These are phyloP conservation scores for Luffia ferchaultella DNA, from an alignment of 2,888 invertebrate genomes.

Conservation along the genomic window DNA sequence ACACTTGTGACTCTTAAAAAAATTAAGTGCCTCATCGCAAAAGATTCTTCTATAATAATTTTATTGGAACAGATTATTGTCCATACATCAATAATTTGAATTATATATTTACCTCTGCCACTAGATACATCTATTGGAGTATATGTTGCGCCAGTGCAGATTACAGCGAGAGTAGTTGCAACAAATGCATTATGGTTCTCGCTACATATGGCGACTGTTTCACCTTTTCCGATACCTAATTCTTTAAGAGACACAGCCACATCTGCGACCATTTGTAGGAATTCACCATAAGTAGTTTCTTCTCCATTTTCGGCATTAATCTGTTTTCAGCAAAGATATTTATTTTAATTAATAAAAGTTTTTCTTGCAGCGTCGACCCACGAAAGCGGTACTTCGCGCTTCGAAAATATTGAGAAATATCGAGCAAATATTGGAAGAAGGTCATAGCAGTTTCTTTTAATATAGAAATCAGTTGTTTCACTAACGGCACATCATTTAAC, in stretches of 20 bases:
- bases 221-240: neutral
- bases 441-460: no score
- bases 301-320: neutral
- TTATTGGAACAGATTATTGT: no score
- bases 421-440: no score
- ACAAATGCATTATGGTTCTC: constrained; percentile 67
- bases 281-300: neutral
- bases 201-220: constrained; percentile 60
- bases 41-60: no score
- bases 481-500: no score
- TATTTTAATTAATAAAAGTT: neutral
- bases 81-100: no score
- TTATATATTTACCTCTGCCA: neutral
- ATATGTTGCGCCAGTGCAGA: constrained; percentile 46
- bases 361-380: no score
- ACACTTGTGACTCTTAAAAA: no score
- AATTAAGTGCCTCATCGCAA: no score
- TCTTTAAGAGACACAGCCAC: neutral
- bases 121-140: neutral
- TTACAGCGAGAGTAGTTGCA: constrained; percentile 54
- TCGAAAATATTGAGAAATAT: no score
- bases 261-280: neutral
- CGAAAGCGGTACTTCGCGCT: no score
- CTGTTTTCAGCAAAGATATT: neutral
- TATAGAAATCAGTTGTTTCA: no score